Evolutionary conservation across 2,888 invertebrate species (phyloP).

Genomic region (Apamea epomidion): DNA sequence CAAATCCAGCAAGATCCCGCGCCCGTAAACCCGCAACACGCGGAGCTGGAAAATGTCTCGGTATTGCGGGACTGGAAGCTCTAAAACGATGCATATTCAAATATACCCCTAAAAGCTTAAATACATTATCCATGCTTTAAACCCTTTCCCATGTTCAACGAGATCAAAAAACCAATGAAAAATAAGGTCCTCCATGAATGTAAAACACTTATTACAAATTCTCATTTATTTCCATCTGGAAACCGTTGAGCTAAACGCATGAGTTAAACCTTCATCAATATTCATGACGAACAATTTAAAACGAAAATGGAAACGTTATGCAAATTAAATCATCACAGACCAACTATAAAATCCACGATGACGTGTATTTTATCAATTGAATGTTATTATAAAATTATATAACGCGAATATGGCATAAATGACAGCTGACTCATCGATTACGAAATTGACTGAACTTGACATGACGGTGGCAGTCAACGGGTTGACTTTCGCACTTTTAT

Average conservation of each 20-base stretch:
- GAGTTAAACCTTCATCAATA: constrained; percentile 58
- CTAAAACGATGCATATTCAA: background rate
- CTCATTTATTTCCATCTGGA: constrained; percentile 36
- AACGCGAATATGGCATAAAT: constrained; percentile 58
- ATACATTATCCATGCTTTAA: background rate
- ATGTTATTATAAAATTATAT: constrained; percentile 57
- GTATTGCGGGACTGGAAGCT: background rate
- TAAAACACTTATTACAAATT: constrained; percentile 29
- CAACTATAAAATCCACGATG: constrained; percentile 53
- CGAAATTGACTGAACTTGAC: constrained; percentile 64
- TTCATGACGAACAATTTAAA: constrained; percentile 56
- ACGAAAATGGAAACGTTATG: constrained; percentile 61
- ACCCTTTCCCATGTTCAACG: background rate
- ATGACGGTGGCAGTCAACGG: constrained; percentile 52
- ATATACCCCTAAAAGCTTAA: background rate
- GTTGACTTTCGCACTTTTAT: constrained; percentile 46
- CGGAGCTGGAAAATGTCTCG: background rate
- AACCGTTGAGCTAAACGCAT: constrained; percentile 40
- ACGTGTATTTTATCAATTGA: constrained; percentile 57
- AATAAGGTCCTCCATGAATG: background rate
- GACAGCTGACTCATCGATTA: constrained; percentile 60
- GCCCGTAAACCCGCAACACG: too few relatives aligned
- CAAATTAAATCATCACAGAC: constrained; percentile 61
- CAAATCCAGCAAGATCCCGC: too few relatives aligned
- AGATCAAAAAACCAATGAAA: constrained; percentile 5